These are phyloP conservation scores for Rhea americana DNA, from an alignment of 2,113 vertebrate species.

Conservation along the genomic window DNA sequence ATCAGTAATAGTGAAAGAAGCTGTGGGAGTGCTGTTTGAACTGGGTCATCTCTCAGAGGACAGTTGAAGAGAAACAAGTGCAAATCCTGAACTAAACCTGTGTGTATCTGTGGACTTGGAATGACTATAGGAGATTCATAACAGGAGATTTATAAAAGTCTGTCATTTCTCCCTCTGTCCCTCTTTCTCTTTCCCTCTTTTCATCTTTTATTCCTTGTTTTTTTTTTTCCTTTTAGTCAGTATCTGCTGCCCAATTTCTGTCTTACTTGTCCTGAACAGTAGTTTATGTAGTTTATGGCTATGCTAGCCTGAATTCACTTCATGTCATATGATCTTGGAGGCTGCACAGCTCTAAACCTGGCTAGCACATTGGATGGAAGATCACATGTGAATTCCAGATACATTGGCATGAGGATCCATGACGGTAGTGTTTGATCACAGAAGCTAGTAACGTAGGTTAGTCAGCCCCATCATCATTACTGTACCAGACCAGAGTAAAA, in stretches of 20 bases:
- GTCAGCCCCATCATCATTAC: not conserved
- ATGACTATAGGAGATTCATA: not conserved
- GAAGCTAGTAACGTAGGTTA: not conserved
- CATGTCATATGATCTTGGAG: not conserved
- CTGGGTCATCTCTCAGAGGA: not conserved
- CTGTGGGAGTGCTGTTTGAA: not conserved
- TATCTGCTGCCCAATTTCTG: not conserved
- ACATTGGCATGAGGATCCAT: not conserved
- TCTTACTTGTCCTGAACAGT: conserved; percentile 11
- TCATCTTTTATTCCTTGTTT: not conserved
- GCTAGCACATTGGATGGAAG: not conserved
- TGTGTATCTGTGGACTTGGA: not conserved
- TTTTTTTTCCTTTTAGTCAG: not conserved
- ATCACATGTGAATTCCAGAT: conserved; percentile 15
- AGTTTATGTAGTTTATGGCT: not conserved
- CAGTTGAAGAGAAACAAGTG: not conserved
- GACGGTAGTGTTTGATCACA: not conserved
- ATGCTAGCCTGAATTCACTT: not conserved
- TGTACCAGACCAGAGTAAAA: not conserved
- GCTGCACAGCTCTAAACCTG: not conserved
- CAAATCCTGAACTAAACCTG: rapidly evolving
- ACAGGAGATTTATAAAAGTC: not conserved
- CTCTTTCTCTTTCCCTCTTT: not conserved
- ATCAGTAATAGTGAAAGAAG: not conserved
- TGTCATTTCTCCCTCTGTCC: not conserved